Evolutionary conservation across 92 coral and sea anemone species (phyloP).

Genomic region (Epizoanthus ramosus): DNA sequence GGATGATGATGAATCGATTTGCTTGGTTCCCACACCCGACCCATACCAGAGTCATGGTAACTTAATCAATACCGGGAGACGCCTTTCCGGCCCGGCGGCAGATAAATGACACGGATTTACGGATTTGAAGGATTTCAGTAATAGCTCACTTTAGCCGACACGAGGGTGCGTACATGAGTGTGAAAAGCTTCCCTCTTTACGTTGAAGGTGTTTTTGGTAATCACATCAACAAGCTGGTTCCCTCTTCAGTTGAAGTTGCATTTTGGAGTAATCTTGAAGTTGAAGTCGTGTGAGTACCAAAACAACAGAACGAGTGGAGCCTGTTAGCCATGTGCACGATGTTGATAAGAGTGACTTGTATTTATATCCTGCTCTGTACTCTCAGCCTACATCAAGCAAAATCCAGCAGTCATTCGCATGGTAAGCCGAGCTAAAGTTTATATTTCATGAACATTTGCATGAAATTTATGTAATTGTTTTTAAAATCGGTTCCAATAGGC

Average conservation of each 20-base stretch:
- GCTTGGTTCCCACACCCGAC: constrained; percentile 23
- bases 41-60: constrained; percentile 20
- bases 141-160: not conserved
- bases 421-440: constrained; percentile 3
- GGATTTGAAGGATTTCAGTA: constrained; percentile 21
- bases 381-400: not conserved
- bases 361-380: not conserved
- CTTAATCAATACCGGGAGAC: constrained; percentile 8
- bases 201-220: constrained; percentile 5
- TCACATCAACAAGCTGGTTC: not conserved
- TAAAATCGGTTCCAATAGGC: not conserved
- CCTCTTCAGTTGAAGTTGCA: not conserved
- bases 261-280: not conserved
- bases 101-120: constrained; percentile 31
- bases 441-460: not conserved
- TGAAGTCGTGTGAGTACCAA: not conserved
- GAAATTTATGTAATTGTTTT: not conserved
- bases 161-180: not conserved
- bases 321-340: not conserved
- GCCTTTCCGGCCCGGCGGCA: constrained; percentile 32
- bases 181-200: constrained; percentile 1
- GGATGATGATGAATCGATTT: constrained; percentile 34
- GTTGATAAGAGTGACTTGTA: not conserved
- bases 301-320: no score
- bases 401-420: not conserved